A percentile compares a stretch with the other conserved stretches of the same genome.
Conservation (phyloP, 2,888 invertebrate genomes). For the Epinotia ramella region DNA sequence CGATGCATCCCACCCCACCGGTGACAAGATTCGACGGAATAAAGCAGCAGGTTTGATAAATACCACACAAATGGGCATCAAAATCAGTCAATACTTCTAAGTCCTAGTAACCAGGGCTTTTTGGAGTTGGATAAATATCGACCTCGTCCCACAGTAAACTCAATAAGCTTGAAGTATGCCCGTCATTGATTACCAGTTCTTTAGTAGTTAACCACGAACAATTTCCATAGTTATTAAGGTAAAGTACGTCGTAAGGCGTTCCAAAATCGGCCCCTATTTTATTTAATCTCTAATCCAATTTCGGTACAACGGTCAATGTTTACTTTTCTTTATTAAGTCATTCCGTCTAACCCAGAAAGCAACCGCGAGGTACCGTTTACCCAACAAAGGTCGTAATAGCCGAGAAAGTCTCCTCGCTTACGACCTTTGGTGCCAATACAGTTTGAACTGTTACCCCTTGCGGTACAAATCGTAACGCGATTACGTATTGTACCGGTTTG, state of each 20-base stretch:
- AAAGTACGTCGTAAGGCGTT: not conserved
- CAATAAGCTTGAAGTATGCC: too few species aligned
- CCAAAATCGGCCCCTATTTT: not conserved
- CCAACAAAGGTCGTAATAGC: not conserved
- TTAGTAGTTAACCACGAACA: too few species aligned
- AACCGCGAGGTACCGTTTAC: slow-evolving; percentile 10
- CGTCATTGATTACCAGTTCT: too few species aligned
- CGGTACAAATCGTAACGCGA: slow-evolving; percentile 29
- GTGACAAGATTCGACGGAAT: too few species aligned
- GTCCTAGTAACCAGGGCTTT: too few species aligned
- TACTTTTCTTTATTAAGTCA: slow-evolving; percentile 30
- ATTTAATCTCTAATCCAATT: slow-evolving; percentile 10
- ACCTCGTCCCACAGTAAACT: too few species aligned
- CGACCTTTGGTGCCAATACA: not conserved
- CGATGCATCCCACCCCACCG: too few species aligned
- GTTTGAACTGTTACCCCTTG: slow-evolving; percentile 32
- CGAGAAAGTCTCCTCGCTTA: slow-evolving; percentile 3
- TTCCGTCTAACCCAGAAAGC: slow-evolving; percentile 22
- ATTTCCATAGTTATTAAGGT: too few species aligned
- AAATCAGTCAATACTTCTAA: too few species aligned
- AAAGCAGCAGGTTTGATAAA: too few species aligned
- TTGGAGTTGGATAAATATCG: too few species aligned
- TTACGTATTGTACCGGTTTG: slow-evolving; percentile 30
- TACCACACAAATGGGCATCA: too few species aligned
- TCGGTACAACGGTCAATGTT: slow-evolving; percentile 14